Conservation (phyloP, 2,113 vertebrate genomes). For the Elachura formosa region DNA sequence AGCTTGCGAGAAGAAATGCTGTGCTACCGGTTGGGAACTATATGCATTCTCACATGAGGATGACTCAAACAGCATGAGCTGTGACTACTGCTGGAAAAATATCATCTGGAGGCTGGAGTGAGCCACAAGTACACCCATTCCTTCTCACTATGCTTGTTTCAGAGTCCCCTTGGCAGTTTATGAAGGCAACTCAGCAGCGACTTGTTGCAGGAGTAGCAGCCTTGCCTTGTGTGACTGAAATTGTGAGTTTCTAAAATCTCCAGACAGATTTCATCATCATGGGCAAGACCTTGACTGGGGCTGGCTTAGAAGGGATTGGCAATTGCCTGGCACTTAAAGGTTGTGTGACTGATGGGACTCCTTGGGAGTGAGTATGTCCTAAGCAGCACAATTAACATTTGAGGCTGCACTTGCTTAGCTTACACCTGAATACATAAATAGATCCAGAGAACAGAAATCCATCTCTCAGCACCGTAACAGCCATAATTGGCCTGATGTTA, state of each 20-base stretch:
- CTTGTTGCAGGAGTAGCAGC: neutral
- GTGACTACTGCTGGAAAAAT: conserved; percentile 43
- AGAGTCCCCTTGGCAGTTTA: neutral
- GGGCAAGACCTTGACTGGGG: neutral
- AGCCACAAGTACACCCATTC: conserved; percentile 25
- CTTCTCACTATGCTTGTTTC: neutral
- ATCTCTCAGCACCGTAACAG: neutral
- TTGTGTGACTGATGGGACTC: neutral
- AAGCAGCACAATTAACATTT: neutral
- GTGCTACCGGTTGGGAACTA: neutral
- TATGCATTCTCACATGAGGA: conserved; percentile 41
- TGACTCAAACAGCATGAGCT: conserved; percentile 54
- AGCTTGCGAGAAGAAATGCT: neutral
- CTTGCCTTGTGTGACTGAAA: neutral
- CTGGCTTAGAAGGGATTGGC: neutral
- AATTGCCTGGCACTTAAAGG: neutral
- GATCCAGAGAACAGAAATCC: neutral
- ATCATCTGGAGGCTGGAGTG: conserved; percentile 29
- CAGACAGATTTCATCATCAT: neutral
- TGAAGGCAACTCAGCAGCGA: neutral
- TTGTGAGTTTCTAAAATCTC: neutral
- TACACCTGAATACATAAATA: neutral
- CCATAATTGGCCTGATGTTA: neutral
- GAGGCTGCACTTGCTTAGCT: neutral
- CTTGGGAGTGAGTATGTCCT: neutral